Conservation (phyloP, 2,797 vertebrate genomes). For the Coregonus suidteri region DNA sequence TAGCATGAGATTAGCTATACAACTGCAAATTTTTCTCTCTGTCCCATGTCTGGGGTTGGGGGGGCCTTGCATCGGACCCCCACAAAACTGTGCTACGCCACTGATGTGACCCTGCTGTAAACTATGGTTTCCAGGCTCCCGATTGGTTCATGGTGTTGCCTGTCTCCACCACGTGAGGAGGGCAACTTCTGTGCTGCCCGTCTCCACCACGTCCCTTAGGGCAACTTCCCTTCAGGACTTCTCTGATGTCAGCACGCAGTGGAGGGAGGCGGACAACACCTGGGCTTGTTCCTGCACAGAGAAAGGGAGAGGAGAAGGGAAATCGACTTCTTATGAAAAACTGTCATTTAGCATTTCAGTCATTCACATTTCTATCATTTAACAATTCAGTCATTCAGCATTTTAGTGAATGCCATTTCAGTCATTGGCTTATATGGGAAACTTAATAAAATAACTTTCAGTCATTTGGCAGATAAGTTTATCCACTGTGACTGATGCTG, state of each 20-base stretch:
- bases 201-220: too few relatives aligned
- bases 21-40: too few relatives aligned
- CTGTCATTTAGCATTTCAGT: too few relatives aligned
- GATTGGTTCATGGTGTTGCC: neutral
- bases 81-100: too few relatives aligned
- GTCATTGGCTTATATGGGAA: too few relatives aligned
- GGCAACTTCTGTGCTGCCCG: too few relatives aligned
- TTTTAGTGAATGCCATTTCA: neutral
- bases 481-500: too few relatives aligned
- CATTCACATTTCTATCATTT: too few relatives aligned
- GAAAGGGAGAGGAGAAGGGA: neutral
- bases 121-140: slow-evolving; percentile 11
- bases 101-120: slow-evolving; percentile 22
- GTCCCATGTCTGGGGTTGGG: too few relatives aligned
- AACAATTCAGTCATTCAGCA: neutral
- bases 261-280: slow-evolving; percentile 90
- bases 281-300: slow-evolving; percentile 90
- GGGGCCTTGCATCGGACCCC: too few relatives aligned
- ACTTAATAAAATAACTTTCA: neutral
- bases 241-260: slow-evolving; percentile 85
- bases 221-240: slow-evolving; percentile 79
- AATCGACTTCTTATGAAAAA: neutral
- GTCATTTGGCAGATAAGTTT: neutral
- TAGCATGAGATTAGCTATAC: too few relatives aligned
- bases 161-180: too few relatives aligned